These are phyloP conservation scores for Thaleichthys pacificus DNA, from an alignment of 2,797 vertebrate genomes.

Conservation along the genomic window DNA sequence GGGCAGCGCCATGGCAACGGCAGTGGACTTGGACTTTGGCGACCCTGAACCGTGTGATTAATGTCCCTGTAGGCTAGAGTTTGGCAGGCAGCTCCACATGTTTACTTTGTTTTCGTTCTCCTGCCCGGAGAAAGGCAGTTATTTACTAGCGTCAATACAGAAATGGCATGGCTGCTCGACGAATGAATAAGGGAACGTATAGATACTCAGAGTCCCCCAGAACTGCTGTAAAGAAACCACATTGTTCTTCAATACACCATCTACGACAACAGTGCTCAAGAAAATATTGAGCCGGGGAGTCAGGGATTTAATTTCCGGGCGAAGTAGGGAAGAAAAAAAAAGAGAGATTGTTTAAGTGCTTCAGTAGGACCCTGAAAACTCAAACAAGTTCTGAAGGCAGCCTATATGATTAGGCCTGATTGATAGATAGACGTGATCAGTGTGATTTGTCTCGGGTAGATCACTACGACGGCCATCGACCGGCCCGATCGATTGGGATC, in stretches of 20 bases:
- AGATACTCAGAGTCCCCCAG: background rate
- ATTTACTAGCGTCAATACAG: conserved; percentile 13
- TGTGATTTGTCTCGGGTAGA: conserved; percentile 31
- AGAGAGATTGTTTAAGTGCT: conserved; percentile 15
- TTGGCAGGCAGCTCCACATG: background rate
- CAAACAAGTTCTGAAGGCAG: conserved; percentile 15
- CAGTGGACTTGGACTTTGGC: conserved; percentile 32
- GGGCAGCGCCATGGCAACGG: conserved; percentile 36
- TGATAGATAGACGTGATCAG: conserved; percentile 33
- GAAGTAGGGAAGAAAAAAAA: background rate
- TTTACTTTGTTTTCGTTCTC: conserved; percentile 19
- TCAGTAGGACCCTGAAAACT: conserved; percentile 18
- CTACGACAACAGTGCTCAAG: background rate
- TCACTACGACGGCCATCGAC: conserved; percentile 27
- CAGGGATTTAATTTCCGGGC: conserved; percentile 19
- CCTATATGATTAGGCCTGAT: conserved; percentile 19
- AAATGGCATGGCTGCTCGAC: conserved; percentile 1
- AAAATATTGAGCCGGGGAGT: conserved; percentile 3
- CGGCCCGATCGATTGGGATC: conserved; percentile 34
- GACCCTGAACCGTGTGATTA: conserved; percentile 46
- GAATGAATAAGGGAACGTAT: background rate
- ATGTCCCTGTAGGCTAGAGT: conserved; percentile 34
- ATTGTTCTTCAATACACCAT: background rate
- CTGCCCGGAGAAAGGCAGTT: background rate
- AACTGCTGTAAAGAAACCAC: background rate